phyloP scores from a whole-genome alignment of 2,113 vertebrate genomes.

The Suricata suricatta region DNA sequence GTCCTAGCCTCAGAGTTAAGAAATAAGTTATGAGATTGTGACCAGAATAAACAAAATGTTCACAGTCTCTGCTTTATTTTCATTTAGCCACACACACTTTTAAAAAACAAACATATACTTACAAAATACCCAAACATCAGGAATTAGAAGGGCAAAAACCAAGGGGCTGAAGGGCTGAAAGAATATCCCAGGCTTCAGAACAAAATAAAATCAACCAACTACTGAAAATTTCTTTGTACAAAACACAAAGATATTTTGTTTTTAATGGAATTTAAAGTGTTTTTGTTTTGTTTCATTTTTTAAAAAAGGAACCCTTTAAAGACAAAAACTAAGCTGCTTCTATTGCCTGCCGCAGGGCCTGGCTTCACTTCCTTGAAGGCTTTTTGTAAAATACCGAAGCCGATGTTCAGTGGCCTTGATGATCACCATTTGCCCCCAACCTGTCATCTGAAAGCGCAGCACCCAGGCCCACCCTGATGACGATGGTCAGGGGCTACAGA shows the following conservation, averaged over 20 bases:
- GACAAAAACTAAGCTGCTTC: not conserved
- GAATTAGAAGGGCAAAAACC: conserved; percentile 39
- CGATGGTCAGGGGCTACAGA: conserved; percentile 83
- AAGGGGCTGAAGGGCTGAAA: not conserved
- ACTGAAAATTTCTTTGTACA: conserved; percentile 53
- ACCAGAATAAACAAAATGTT: not conserved
- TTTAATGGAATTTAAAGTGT: not conserved
- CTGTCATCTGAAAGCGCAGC: not conserved
- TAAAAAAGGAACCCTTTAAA: not conserved
- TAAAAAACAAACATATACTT: conserved; percentile 9
- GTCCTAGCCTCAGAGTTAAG: not conserved
- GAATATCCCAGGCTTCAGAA: conserved; percentile 5
- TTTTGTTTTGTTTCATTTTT: not conserved
- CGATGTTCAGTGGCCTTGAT: not conserved
- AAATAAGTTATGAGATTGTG: not conserved
- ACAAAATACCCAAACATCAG: conserved; percentile 51
- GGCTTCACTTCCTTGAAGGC: not conserved
- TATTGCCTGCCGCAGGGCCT: not conserved
- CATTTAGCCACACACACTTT: conserved; percentile 40
- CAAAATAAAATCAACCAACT: conserved; percentile 18
- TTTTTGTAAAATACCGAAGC: not conserved
- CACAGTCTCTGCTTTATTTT: conserved; percentile 72
- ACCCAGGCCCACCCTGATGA: not conserved
- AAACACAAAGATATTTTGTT: conserved; percentile 32
- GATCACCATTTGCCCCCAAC: not conserved